Evolutionary conservation across 2,888 invertebrate species (phyloP).

Genomic region (Rugalucina vietnamica): DNA sequence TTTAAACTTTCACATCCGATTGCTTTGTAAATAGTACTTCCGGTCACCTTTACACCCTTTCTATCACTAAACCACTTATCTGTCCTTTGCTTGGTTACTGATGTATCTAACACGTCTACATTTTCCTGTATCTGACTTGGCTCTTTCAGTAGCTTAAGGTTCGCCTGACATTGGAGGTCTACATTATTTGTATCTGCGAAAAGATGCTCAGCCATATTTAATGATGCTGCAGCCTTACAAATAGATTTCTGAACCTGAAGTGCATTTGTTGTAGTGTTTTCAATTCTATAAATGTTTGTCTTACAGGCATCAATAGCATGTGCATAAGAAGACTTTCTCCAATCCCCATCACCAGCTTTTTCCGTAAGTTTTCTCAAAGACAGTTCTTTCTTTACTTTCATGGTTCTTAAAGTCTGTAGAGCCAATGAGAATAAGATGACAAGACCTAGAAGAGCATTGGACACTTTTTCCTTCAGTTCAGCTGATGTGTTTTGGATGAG

Average conservation of each 20-base stretch:
- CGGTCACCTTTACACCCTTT: slow-evolving; percentile 13
- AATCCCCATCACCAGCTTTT: not conserved
- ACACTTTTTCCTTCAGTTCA: not conserved
- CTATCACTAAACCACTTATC: slow-evolving; percentile 17
- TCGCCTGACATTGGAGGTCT: not conserved
- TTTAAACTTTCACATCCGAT: slow-evolving; percentile 28
- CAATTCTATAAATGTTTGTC: not conserved
- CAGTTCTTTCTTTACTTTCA: not conserved
- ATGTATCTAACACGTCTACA: not conserved
- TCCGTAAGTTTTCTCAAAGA: slow-evolving; percentile 21
- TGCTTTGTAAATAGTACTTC: slow-evolving; percentile 28
- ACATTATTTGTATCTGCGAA: not conserved
- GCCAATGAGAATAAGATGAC: not conserved
- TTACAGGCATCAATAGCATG: slow-evolving; percentile 24
- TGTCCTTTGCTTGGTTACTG: not conserved
- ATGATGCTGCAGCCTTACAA: slow-evolving; percentile 7
- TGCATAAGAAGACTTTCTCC: not conserved
- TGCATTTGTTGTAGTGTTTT: not conserved
- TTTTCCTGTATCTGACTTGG: not conserved
- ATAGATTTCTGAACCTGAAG: slow-evolving; percentile 11
- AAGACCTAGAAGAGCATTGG: not conserved
- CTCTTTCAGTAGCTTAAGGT: not conserved
- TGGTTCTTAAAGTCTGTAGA: not conserved
- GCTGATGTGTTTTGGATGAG: not conserved
- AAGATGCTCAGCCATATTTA: not conserved